These are phyloP conservation scores for Lissonota sp. DNA, from an alignment of 2,888 invertebrate genomes.

Conservation along the genomic window DNA sequence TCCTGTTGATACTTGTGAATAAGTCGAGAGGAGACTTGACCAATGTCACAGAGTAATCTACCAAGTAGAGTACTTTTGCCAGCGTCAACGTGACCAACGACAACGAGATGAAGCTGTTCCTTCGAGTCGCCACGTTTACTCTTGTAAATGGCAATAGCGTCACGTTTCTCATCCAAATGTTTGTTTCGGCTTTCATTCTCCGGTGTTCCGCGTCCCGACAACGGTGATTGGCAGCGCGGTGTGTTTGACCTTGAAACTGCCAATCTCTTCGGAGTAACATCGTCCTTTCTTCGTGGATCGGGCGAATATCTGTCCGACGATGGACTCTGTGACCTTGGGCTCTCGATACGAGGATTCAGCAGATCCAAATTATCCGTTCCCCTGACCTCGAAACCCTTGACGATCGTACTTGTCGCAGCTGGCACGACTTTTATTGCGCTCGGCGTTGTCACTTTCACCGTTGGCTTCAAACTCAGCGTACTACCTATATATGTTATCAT, in stretches of 20 bases:
- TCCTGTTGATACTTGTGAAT: conserved; percentile 98
- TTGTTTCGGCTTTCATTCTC: conserved; percentile 78
- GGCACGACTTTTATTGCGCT: conserved; percentile 79
- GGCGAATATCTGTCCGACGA: conserved; percentile 76
- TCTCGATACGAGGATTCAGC: conserved; percentile 71
- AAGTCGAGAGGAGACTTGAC: conserved; percentile 86
- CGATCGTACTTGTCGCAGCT: conserved; percentile 72
- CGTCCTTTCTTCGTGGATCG: conserved; percentile 77
- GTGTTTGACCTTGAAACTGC: conserved; percentile 81
- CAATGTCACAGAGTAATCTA: conserved; percentile 93
- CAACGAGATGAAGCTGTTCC: conserved; percentile 95
- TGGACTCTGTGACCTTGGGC: conserved; percentile 78
- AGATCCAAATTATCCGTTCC: conserved; percentile 73
- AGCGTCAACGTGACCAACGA: conserved; percentile 98
- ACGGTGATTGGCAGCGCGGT: conserved; percentile 89
- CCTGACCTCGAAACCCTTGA: conserved; percentile 79
- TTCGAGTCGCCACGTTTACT: conserved; percentile 92
- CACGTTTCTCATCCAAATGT: conserved; percentile 86
- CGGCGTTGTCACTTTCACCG: conserved; percentile 71
- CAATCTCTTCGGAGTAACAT: conserved; percentile 78
- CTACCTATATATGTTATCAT: conserved; percentile 83
- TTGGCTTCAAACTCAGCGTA: conserved; percentile 70
- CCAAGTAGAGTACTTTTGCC: conserved; percentile 99
- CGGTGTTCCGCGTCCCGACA: conserved; percentile 84
- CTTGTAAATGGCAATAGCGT: conserved; percentile 87